phyloP scores from a whole-genome alignment of 2,797 vertebrate genomes.

The Syncerus caffer region DNA sequence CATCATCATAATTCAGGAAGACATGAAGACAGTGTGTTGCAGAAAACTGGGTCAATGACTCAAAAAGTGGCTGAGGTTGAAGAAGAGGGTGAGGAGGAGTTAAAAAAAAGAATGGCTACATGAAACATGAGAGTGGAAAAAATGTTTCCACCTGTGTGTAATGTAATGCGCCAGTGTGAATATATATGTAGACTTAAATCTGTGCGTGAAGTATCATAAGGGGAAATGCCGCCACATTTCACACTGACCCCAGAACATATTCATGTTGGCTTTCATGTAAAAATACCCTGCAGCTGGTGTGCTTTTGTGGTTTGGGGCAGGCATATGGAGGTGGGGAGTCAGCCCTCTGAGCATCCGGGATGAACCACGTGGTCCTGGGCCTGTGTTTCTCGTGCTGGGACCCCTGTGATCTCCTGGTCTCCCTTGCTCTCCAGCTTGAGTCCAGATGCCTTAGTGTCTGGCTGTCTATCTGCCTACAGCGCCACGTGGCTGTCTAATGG shows the following conservation, averaged over 20 bases:
- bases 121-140: background rate
- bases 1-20: background rate
- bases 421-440: background rate
- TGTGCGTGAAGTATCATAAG: rapidly evolving
- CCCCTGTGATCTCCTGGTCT: background rate
- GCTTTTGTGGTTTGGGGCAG: no score
- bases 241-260: rapidly evolving
- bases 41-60: constrained; percentile 37
- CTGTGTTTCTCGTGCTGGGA: background rate
- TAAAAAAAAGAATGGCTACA: background rate
- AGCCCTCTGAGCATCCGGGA: background rate
- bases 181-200: background rate
- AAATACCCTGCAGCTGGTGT: rapidly evolving
- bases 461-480: background rate
- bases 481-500: background rate
- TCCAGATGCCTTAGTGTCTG: background rate
- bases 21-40: background rate
- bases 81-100: background rate
- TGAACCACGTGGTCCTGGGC: background rate
- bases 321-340: background rate
- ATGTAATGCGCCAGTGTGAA: background rate
- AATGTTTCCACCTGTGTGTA: background rate
- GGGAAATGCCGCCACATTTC: background rate
- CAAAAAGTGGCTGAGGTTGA: background rate
- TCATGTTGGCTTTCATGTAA: background rate